Evolutionary conservation across 2,113 vertebrate genomes (phyloP).

Genomic region (Rhinichthys klamathensis): DNA sequence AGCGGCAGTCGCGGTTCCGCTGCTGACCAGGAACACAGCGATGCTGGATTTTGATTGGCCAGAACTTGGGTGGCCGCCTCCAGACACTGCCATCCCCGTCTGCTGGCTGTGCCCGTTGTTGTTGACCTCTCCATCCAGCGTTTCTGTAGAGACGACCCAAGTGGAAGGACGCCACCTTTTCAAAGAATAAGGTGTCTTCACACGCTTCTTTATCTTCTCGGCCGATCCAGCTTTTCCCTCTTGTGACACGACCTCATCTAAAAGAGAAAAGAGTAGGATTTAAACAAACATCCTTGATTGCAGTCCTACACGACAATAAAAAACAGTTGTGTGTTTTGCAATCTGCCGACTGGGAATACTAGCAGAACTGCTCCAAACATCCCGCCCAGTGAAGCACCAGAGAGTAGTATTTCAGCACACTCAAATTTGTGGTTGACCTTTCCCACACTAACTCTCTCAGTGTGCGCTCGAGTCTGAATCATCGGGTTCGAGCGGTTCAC

Average conservation of each 20-base stretch:
- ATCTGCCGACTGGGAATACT: background rate
- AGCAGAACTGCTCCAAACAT: slow-evolving; percentile 9
- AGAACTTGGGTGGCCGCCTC: slow-evolving; percentile 53
- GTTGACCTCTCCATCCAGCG: slow-evolving; percentile 87
- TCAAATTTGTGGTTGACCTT: slow-evolving; percentile 31
- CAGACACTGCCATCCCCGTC: slow-evolving; percentile 32
- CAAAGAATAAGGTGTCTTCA: slow-evolving; percentile 97
- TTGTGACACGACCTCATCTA: slow-evolving; percentile 78
- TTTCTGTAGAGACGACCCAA: slow-evolving; percentile 94
- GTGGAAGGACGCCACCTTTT: slow-evolving; percentile 97
- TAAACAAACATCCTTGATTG: slow-evolving; percentile 9
- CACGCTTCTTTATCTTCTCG: slow-evolving; percentile 97
- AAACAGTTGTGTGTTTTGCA: slow-evolving; percentile 18
- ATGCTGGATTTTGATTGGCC: slow-evolving; percentile 90
- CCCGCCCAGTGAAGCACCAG: slow-evolving; percentile 33
- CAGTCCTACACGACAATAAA: background rate
- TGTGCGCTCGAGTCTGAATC: slow-evolving; percentile 15
- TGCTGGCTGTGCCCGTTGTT: slow-evolving; percentile 71
- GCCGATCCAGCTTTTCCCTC: slow-evolving; percentile 86
- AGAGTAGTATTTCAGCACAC: slow-evolving; percentile 20
- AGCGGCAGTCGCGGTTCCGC: slow-evolving; percentile 84
- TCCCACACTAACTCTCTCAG: slow-evolving; percentile 17
- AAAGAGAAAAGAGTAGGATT: background rate
- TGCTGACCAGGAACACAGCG: slow-evolving; percentile 89
- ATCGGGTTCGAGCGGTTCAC: background rate